Base-by-base conservation (phyloP, 2,797 vertebrate genomes). In the Galaxias olidus region DNA sequence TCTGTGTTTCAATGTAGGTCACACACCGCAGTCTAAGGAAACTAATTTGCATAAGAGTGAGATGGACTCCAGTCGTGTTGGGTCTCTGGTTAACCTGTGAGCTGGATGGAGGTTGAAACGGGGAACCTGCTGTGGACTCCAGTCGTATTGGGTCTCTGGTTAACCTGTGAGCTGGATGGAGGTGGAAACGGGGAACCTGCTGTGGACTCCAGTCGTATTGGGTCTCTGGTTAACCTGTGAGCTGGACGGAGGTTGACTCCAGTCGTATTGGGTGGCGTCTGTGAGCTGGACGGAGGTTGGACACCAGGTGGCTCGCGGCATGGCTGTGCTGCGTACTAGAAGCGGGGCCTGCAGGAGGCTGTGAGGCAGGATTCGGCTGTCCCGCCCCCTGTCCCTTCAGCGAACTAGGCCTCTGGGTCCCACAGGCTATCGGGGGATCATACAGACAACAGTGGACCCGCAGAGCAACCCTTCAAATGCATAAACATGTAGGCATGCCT, bases 171-270 rank as follows among this genome's bases (percentile, higher is more conserved):
- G 61, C 18, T 57, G 53, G 54, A 61, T 65, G 9, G 9, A 75
- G 49, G 50, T 67, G 71, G 69, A 75, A n/a, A n/a, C n/a, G n/a
- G n/a, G n/a, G n/a, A n/a, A 75, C 63, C 55, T 68, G 62, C 77
- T 74, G 75, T 59, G 72, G 71, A 72, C 3, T 9, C 65, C 70
- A 51, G n/a, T 45, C 40, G 15, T 30, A 66, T 62, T 65, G 41
- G 43, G 8, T 17, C 45, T 48, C 58, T 17, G 18, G 30, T 51
- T 68, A 17, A 49, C 66, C 59, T 71, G 63, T 63, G 63, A 78
- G 61, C 18, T 57, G 53, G 54, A 61, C 63, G 9, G 9, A 75
- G 49, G 50, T 67, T 72, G 71, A 72, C 3, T 9, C 65, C 70
- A 51, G n/a, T 45, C 40, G 15, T 30, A 66, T 62, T 65, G 41